Conservation (phyloP, 2,797 vertebrate species). For the Anableps anableps region DNA sequence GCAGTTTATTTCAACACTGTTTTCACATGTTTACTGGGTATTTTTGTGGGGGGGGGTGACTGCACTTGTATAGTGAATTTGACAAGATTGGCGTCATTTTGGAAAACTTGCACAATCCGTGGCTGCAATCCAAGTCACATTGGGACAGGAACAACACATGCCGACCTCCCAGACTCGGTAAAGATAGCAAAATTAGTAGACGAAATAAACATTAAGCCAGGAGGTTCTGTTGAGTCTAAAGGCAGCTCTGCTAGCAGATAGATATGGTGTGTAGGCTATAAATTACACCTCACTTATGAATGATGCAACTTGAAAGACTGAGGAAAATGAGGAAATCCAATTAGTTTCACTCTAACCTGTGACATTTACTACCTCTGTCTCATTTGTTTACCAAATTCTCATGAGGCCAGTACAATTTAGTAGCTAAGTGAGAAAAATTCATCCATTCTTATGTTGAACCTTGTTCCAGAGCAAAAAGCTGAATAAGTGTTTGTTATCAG, state of each 20-base stretch:
- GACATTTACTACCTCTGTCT: neutral
- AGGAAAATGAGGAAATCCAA: neutral
- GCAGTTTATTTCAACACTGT: neutral
- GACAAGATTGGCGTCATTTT: slow-evolving; percentile 23
- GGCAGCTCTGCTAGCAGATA: neutral
- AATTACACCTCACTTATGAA: neutral
- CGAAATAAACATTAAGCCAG: neutral
- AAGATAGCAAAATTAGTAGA: slow-evolving; percentile 7
- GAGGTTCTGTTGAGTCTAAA: neutral
- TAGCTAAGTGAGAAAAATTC: neutral
- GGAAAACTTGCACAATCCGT: slow-evolving; percentile 30
- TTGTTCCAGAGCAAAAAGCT: neutral
- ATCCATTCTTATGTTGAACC: slow-evolving; percentile 3
- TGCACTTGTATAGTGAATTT: slow-evolving; percentile 1
- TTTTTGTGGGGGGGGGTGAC: neutral
- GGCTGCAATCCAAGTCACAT: slow-evolving; percentile 18
- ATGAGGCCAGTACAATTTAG: slow-evolving; percentile 1
- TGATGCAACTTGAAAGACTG: neutral
- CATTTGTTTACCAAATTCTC: neutral
- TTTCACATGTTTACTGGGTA: neutral
- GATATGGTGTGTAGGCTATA: neutral
- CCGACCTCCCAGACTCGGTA: neutral
- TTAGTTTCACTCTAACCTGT: neutral
- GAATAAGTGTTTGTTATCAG: neutral
- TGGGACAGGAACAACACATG: slow-evolving; percentile 1